phyloP scores from a whole-genome alignment of 2,113 vertebrate species.

The Tretioscincus oriximinensis region DNA sequence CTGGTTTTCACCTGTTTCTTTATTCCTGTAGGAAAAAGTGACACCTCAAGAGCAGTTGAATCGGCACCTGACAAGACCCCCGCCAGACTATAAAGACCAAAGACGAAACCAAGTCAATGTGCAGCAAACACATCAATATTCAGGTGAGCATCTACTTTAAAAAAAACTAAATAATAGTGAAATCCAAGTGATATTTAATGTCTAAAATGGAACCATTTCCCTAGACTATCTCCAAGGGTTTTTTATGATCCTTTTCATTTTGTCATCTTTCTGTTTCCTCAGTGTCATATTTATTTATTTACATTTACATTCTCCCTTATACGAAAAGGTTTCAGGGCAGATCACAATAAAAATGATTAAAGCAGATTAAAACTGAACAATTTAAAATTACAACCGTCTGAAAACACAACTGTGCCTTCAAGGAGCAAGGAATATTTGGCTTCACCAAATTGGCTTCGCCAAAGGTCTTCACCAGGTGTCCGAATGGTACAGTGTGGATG shows the following conservation, averaged over 20 bases:
- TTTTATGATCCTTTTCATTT: background rate
- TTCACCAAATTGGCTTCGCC: too few relatives aligned
- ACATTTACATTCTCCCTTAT: too few relatives aligned
- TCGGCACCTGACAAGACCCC: slow-evolving; percentile 89
- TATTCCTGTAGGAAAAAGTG: slow-evolving; percentile 86
- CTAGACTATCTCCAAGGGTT: background rate
- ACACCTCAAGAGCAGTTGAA: slow-evolving; percentile 86
- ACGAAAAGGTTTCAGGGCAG: too few relatives aligned
- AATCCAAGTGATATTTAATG: background rate
- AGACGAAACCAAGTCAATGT: slow-evolving; percentile 79
- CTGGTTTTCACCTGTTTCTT: slow-evolving; percentile 16
- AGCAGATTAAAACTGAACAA: too few relatives aligned
- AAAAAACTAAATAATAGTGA: background rate
- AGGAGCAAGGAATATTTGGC: too few relatives aligned
- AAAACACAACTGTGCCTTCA: too few relatives aligned
- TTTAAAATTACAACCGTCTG: too few relatives aligned
- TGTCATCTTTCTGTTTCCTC: background rate
- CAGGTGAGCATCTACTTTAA: slow-evolving; percentile 73
- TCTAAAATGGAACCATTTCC: background rate
- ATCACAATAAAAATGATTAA: too few relatives aligned
- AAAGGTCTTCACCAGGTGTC: too few relatives aligned
- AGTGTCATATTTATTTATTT: background rate
- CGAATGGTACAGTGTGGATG: too few relatives aligned
- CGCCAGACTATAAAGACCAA: slow-evolving; percentile 94
- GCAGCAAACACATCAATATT: slow-evolving; percentile 79